A percentile compares a stretch with the other conserved stretches of the same genome.
phyloP scores from a whole-genome alignment of 2,888 invertebrate genomes.

The Monoplex corrugatus region DNA sequence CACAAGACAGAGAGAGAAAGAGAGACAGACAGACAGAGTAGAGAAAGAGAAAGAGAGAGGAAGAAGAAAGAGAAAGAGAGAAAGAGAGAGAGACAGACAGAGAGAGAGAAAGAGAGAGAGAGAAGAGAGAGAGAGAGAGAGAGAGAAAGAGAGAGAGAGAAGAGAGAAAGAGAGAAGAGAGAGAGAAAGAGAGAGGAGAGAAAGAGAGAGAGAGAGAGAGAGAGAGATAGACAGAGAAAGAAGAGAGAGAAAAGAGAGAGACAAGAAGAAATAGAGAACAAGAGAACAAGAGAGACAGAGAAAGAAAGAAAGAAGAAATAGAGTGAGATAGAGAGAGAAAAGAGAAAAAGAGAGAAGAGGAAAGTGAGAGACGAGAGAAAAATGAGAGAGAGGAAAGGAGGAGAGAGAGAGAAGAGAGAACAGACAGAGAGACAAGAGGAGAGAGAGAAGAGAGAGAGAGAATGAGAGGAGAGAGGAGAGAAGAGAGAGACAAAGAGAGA shows the following conservation, averaged over 20 bases:
- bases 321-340: too few relatives aligned
- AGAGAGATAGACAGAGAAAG: too few relatives aligned
- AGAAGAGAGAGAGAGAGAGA: neutral
- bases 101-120: neutral
- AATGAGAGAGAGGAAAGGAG: too few relatives aligned
- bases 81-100: neutral
- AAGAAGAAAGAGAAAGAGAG: too few relatives aligned
- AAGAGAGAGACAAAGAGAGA: neutral
- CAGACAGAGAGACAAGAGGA: neutral
- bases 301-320: neutral
- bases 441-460: neutral
- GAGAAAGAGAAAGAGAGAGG: too few relatives aligned
- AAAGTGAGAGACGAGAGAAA: neutral
- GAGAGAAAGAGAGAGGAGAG: neutral
- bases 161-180: neutral
- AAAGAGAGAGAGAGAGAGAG: too few relatives aligned
- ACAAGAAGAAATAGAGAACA: too few relatives aligned
- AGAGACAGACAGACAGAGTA: neutral
- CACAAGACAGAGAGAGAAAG: neutral
- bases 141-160: neutral
- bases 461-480: neutral
- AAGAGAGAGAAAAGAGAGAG: too few relatives aligned
- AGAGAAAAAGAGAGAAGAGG: too few relatives aligned
- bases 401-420: too few relatives aligned
- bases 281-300: too few relatives aligned